Base-by-base conservation (phyloP, 2,888 invertebrate genomes). In the Luperina nickerlii region DNA sequence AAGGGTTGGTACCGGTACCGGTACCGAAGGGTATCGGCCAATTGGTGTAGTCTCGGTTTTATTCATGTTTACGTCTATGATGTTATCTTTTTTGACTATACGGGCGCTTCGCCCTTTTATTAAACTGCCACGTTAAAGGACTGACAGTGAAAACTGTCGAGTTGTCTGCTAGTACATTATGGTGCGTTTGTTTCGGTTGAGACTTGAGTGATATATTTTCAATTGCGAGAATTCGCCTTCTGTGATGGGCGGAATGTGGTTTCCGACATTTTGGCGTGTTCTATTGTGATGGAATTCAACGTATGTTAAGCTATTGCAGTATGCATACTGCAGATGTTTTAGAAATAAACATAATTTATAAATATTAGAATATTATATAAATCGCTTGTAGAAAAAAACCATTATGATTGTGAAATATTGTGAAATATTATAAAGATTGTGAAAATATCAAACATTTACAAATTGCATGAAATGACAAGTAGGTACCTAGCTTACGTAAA, bases 11-110 rank as follows among this genome's bases (percentile, higher is more conserved):
- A 90, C 88, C 84, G 87, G 51, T 88, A 91, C 90, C 84, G 89
- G 88, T 90, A 93, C 93, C 92, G 95, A 96, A 96, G 96, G 96
- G 96, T 96, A 94, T 93, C 90, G 90, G 91, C 92, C 96, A 96
- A 95, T 94, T 94, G 94, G 93, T 91, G 90, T 90, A 86, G 90
- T 27, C 74, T 89, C 87, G 90, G 92, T 85, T 95, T 94, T 94
- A 95, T 93, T 92, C 92, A 92, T 94, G 95, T 95, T 95, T 95
- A 93, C 92, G 94, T 94, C 93, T 94, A 93, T 93, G 96, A 96
- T 97, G 93, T 96, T 96, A 96, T 97, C 96, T 88, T 90, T 88
- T 90, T 92, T 91, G 86, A 92, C 90, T 90, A 96, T 96, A 95
- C 95, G 96, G 96, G 96, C 91, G 90, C 92, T 81, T 90, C 93